Conservation (phyloP, 1,140 invertebrate species). For the Neoseiulus cucumeris region DNA sequence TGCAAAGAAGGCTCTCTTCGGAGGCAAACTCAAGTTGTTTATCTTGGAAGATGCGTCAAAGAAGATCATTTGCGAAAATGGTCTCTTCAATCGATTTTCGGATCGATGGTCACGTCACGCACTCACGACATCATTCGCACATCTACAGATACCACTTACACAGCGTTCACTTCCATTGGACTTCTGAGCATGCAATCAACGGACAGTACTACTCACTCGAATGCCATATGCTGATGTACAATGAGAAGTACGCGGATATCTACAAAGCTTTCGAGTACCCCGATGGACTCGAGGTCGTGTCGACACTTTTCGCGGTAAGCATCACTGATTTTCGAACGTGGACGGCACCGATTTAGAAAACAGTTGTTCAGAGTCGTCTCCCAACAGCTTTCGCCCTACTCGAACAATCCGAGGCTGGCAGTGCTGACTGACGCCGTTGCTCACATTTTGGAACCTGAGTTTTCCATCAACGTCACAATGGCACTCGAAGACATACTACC, state of each 20-base stretch:
- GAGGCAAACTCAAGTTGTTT: too few species aligned
- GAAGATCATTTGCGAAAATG: too few species aligned
- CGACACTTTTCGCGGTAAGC: not conserved
- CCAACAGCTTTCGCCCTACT: not conserved
- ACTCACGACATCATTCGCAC: too few species aligned
- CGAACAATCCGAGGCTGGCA: not conserved
- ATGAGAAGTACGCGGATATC: not conserved
- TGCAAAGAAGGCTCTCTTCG: too few species aligned
- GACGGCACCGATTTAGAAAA: not conserved
- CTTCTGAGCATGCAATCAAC: not conserved
- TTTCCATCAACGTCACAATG: constrained; percentile 2
- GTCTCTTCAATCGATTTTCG: too few species aligned
- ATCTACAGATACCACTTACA: not conserved
- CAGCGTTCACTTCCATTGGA: constrained; percentile 8
- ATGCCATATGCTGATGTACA: not conserved
- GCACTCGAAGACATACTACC: constrained; percentile 2
- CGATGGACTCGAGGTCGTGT: not conserved
- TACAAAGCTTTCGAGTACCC: not conserved
- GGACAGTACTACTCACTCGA: constrained; percentile 5
- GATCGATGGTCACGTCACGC: too few species aligned
- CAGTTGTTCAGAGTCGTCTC: not conserved
- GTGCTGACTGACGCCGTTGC: not conserved
- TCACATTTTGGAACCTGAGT: not conserved
- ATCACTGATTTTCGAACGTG: too few species aligned
- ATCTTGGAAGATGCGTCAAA: too few species aligned